phyloP scores from a whole-genome alignment of 2,888 invertebrate species.

The Zaprionus bogoriensis region DNA sequence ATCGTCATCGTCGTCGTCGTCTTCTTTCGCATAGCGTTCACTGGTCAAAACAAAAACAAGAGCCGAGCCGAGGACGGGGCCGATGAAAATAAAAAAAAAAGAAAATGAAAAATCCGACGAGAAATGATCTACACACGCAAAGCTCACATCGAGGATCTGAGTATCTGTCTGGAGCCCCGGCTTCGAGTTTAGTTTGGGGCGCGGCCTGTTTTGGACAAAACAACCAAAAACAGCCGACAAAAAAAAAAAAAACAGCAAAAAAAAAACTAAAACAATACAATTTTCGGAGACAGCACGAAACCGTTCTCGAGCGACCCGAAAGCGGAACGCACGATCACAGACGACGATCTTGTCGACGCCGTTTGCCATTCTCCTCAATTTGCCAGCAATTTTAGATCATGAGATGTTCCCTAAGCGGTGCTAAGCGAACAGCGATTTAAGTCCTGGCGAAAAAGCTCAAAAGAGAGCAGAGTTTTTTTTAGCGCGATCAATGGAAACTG shows the following conservation, averaged over 20 bases:
- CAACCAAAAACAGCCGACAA: conserved; percentile 7
- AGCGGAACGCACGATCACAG: conserved; percentile 32
- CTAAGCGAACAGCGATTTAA: not conserved
- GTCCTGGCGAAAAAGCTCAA: not conserved
- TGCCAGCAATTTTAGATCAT: conserved; percentile 25
- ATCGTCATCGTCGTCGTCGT: too few relatives aligned
- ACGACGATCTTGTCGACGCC: conserved; percentile 19
- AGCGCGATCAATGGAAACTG: not conserved
- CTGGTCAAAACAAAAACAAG: conserved; percentile 14
- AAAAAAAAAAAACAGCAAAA: conserved; percentile 5
- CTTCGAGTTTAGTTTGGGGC: conserved; percentile 30
- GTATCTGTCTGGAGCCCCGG: conserved; percentile 45
- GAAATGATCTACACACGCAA: conserved; percentile 39
- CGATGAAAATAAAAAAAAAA: conserved; percentile 1
- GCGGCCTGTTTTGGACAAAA: conserved; percentile 37
- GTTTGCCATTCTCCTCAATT: conserved; percentile 28
- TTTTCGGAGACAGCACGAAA: conserved; percentile 49
- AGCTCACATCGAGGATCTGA: conserved; percentile 39
- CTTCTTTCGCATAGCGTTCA: too few relatives aligned
- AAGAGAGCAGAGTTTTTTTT: not conserved
- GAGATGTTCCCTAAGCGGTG: conserved; percentile 4
- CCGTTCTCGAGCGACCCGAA: conserved; percentile 35
- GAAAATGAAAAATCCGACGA: conserved; percentile 14
- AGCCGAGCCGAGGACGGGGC: too few relatives aligned
- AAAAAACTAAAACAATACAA: conserved; percentile 1